Evolutionary conservation across 2,113 vertebrate genomes (phyloP), one percentile per base, ranked within the genome.

Genomic region (Pavo muticus): DNA sequence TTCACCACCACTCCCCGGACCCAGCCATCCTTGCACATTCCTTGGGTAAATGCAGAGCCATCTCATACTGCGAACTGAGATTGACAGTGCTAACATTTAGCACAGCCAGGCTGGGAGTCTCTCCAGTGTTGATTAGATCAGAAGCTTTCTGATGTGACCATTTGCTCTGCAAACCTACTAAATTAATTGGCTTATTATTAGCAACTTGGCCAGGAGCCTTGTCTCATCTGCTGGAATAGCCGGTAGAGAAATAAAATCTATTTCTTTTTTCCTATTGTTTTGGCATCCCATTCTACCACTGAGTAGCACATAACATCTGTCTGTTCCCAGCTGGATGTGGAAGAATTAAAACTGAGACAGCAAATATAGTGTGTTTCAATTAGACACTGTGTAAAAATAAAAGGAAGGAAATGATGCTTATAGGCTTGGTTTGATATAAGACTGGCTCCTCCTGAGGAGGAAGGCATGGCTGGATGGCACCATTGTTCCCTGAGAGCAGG

Each of bases 131-230:
- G 73, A 40, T 67, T 15, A 57, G 19, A 90, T 23, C 54, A 83
- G 88, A 45, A 91, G 37, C 21, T 87, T 85, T 82, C 60, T 70
- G 84, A 59, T 42, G 37, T 60, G 42, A 71, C 35, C 5, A 0
- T 76, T 86, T 84, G 52, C 56, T 77, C 65, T 71, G 70, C 24
- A 91, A 61, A 84, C 52, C 50, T 75, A 12, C 32, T 91, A 39
- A 81, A 84, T 87, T 70, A 84, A 88, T 74, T 54, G 37, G 19
- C 25, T 74, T 39, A 14, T 81, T 77, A 92, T 32, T 39, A 92
- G 45, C 50, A 74, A 15, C 45, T 16, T 52, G 48, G 77, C 21
- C 67, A 88, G 21, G 16, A 92, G 50, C 42, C 50, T 45, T 4
- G 6, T 59, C 39, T 70, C 56, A 27, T 61, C 70, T 29, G 39